Evolutionary conservation across 2,113 vertebrate species (phyloP).

Genomic region (Pteropus alecto): DNA sequence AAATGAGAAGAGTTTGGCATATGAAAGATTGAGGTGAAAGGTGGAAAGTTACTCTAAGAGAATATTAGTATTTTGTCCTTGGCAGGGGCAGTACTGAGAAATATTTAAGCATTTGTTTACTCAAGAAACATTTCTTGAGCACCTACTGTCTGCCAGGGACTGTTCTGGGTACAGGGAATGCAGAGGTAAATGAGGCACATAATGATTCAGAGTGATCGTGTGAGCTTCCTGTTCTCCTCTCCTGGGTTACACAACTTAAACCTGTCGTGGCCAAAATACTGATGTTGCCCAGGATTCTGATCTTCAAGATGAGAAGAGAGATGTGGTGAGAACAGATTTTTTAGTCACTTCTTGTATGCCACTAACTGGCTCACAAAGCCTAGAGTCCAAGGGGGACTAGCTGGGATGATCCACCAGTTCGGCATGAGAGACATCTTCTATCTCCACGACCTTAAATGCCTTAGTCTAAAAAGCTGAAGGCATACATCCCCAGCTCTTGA

Average conservation of each 20-base stretch:
- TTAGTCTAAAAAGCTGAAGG: background rate
- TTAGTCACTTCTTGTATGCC: background rate
- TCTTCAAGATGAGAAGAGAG: background rate
- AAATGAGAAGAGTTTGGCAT: background rate
- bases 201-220: background rate
- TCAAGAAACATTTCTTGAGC: constrained; percentile 24
- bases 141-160: background rate
- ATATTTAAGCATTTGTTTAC: constrained; percentile 37
- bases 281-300: background rate
- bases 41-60: background rate
- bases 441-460: background rate
- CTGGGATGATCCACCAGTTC: background rate
- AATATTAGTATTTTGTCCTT: background rate
- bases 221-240: background rate
- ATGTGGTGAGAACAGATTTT: background rate
- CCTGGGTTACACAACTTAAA: background rate
- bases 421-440: background rate
- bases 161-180: background rate
- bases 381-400: background rate
- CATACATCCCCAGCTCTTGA: background rate
- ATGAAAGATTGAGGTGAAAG: background rate
- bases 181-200: background rate
- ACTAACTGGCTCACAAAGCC: background rate
- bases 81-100: background rate
- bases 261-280: background rate